A percentile compares a stretch with the other conserved stretches of the same genome.
Conservation (phyloP, 2,888 invertebrate species). For the Oligia strigilis region DNA sequence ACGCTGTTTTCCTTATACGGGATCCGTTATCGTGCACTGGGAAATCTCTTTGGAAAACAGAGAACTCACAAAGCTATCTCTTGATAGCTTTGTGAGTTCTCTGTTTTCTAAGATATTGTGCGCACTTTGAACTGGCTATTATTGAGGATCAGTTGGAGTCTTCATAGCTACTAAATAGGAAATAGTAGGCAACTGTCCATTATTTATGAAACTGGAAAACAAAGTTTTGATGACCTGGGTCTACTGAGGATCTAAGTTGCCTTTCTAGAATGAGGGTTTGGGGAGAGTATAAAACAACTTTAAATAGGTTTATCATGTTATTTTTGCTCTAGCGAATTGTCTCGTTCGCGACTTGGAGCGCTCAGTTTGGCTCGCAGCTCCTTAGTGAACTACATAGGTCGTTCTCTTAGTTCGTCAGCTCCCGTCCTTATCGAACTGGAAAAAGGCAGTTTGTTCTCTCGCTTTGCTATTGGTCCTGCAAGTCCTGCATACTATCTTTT, state of each 20-base stretch:
- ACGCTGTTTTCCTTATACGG: conserved; percentile 31
- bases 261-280: not conserved
- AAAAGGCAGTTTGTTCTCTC: not conserved
- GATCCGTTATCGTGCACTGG: conserved; percentile 44
- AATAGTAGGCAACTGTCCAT: too few relatives aligned
- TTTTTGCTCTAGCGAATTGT: not conserved
- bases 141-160: not conserved
- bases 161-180: not conserved
- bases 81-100: conserved; percentile 47
- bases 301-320: not conserved
- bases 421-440: not conserved
- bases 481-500: not conserved
- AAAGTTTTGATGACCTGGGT: not conserved
- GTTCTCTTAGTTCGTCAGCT: not conserved
- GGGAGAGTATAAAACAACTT: not conserved
- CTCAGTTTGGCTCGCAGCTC: not conserved
- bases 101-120: conserved; percentile 33
- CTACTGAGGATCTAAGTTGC: not conserved
- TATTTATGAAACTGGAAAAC: not conserved
- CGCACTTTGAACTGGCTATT: conserved; percentile 30
- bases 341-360: not conserved
- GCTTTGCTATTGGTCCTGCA: not conserved
- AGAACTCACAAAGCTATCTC: too few relatives aligned
- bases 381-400: not conserved
- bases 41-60: conserved; percentile 51